Evolutionary conservation across 2,888 invertebrate species (phyloP).

Genomic region (Hirtodrosophila histrioides): DNA sequence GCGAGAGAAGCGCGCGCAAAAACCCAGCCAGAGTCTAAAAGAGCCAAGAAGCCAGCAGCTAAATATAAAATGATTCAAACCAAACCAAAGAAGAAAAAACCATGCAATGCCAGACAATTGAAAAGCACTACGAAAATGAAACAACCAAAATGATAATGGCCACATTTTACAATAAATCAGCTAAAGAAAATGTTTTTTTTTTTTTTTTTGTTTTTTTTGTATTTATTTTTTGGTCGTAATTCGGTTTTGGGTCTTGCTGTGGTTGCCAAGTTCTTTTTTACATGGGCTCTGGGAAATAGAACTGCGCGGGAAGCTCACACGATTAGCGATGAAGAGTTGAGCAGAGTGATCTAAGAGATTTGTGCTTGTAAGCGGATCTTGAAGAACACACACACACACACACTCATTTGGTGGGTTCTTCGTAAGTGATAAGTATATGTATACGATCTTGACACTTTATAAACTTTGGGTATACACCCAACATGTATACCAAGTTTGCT

Average conservation of each 20-base stretch:
- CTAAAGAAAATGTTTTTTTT: slow-evolving; percentile 45
- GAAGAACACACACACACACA: too few species aligned
- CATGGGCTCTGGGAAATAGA: slow-evolving; percentile 47
- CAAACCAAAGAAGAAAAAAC: slow-evolving; percentile 35
- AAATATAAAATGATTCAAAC: slow-evolving; percentile 71
- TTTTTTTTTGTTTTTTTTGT: slow-evolving; percentile 1
- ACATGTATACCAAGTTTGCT: too few species aligned
- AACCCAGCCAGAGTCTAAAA: slow-evolving; percentile 19
- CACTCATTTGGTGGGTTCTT: too few species aligned
- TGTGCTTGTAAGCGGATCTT: neutral
- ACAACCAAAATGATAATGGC: slow-evolving; percentile 51
- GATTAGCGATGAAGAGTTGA: too few species aligned
- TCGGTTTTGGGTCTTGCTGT: slow-evolving; percentile 37
- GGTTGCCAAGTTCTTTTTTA: slow-evolving; percentile 36
- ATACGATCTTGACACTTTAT: too few species aligned
- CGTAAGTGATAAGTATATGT: too few species aligned
- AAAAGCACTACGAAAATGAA: slow-evolving; percentile 50
- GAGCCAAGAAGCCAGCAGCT: slow-evolving; percentile 59
- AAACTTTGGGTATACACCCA: too few species aligned
- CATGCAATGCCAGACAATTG: slow-evolving; percentile 53
- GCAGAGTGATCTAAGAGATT: too few species aligned
- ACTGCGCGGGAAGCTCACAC: slow-evolving; percentile 18
- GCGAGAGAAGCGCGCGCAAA: slow-evolving; percentile 39
- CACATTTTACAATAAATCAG: slow-evolving; percentile 60
- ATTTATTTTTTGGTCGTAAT: slow-evolving; percentile 16